Base-by-base conservation (phyloP, 2,888 invertebrate species). In the Seladonia tumulorum region DNA sequence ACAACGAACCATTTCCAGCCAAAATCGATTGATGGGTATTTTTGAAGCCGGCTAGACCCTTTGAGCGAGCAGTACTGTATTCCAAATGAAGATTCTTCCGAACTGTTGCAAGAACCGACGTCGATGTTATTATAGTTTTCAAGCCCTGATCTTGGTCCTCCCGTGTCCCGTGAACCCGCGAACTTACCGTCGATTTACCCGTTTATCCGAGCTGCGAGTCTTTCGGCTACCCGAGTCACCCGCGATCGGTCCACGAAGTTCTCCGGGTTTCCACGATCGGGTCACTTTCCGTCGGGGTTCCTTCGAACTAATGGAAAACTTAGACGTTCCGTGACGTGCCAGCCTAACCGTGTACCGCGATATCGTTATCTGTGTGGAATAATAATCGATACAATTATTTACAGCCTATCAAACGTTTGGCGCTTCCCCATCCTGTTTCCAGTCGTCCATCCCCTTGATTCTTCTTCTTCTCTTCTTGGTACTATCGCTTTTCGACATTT, bases 381-480 rank as follows among this genome's bases (percentile, higher is more conserved):
- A 94, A 92, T 93, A 93, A 94, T 93, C 87, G 91, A 35, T 91
- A 90, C 77, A 91, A 93, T 94, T 94, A 93, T 94, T 94, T 93
- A 78, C 94, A 94, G 94, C 93, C 92, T 91, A 76, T 90, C 89
- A 92, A 93, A 68, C 90, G 92, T 90, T 91, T 91, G 91, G 94
- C 92, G 89, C 89, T 86, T 87, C 87, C 83, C 71, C 81, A 12
- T 76, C n/a, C 29, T 8, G 1, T 66, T 45, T 47, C 63, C 71
- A 49, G 22, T n/a, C 7, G 5, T 35, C 79, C 72, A 4, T 74
- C 73, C 75, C 39, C 18, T 29, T 63, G 2, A 35, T n/a, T 63
- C 66, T 39, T 75, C 39, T 35, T 35, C 16, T 47, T 10, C 2
- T 60, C 14, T 16, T 45, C 45, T 35, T 29, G 22, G 14, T 68